These are phyloP conservation scores for Mycetomoellerius zeteki DNA, from an alignment of 1,140 invertebrate species.

Conservation along the genomic window DNA sequence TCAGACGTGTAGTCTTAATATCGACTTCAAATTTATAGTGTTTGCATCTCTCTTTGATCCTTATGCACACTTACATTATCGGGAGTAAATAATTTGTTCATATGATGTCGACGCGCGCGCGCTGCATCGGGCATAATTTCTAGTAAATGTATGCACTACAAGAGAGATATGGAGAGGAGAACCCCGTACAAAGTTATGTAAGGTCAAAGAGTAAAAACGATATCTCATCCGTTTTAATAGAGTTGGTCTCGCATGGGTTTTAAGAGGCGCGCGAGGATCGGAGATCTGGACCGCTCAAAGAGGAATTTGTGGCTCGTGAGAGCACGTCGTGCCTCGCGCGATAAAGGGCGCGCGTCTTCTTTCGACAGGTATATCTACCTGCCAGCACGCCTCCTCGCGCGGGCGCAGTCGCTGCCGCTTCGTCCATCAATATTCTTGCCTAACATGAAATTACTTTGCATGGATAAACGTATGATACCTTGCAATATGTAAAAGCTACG, in stretches of 20 bases:
- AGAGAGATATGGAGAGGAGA: constrained; percentile 31
- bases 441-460: constrained; percentile 26
- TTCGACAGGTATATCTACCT: constrained; percentile 73
- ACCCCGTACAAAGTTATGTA: constrained; percentile 40
- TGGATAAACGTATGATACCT: background rate
- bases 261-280: constrained; percentile 47
- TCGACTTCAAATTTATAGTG: constrained; percentile 26
- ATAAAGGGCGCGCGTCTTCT: constrained; percentile 64
- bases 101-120: constrained; percentile 23
- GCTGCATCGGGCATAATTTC: constrained; percentile 52
- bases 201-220: constrained; percentile 59
- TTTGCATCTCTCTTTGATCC: constrained; percentile 19
- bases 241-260: constrained; percentile 53
- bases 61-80: constrained; percentile 18
- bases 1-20: constrained; percentile 31
- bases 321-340: constrained; percentile 62
- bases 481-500: background rate
- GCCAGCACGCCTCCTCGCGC: constrained; percentile 53
- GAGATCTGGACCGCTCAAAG: constrained; percentile 64
- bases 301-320: constrained; percentile 65
- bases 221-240: constrained; percentile 61
- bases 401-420: constrained; percentile 1
- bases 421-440: constrained; percentile 43
- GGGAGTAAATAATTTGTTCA: constrained; percentile 59
- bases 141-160: constrained; percentile 51